phyloP scores from a whole-genome alignment of 1,140 invertebrate genomes.

The Megalopta genalis region DNA sequence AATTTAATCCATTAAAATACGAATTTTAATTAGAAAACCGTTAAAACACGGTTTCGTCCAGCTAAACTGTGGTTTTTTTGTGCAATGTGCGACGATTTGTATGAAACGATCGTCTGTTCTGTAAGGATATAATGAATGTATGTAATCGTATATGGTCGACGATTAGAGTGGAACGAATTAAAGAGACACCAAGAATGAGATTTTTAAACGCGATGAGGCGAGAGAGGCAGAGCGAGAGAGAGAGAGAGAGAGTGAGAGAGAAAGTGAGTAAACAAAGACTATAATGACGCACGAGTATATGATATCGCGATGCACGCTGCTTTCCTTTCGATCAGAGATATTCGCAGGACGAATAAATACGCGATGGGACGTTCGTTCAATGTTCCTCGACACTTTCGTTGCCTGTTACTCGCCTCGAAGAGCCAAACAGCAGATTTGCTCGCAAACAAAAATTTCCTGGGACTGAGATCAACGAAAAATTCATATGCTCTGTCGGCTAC shows the following conservation, averaged over 20 bases:
- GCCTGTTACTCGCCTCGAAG: no score
- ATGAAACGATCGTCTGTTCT: background rate
- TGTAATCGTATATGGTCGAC: background rate
- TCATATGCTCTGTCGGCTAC: no score
- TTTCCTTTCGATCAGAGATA: background rate
- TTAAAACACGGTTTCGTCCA: background rate
- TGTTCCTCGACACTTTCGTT: background rate
- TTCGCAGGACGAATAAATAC: background rate
- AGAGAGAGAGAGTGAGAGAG: background rate
- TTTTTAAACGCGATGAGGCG: background rate
- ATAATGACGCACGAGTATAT: background rate
- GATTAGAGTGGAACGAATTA: background rate
- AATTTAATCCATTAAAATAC: no score
- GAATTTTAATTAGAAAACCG: no score
- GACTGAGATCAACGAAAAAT: no score
- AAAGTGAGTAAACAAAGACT: background rate
- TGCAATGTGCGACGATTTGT: background rate
- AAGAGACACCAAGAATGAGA: background rate
- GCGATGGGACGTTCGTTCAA: background rate
- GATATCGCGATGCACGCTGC: background rate
- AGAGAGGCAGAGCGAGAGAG: background rate
- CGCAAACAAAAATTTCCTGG: no score
- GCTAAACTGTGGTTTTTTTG: background rate
- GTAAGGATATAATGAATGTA: background rate
- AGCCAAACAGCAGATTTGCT: no score